Evolutionary conservation across 2,888 invertebrate species (phyloP).

Genomic region (Ectobius pallidus): DNA sequence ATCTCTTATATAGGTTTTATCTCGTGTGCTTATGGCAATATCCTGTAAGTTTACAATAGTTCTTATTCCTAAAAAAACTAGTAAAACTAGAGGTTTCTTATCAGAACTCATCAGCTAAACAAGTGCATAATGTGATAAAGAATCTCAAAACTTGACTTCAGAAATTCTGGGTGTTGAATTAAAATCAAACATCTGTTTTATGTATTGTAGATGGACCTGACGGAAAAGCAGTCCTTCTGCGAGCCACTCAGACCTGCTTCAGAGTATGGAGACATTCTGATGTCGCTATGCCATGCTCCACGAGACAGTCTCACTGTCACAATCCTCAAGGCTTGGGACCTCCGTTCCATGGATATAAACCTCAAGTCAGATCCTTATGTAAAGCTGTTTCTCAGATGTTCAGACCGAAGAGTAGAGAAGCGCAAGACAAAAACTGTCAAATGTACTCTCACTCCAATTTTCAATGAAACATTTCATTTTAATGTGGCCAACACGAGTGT

Average conservation of each 20-base stretch:
- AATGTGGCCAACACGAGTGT: conserved; percentile 98
- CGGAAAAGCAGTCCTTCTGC: conserved; percentile 92
- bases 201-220: conserved; percentile 77
- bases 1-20: no score
- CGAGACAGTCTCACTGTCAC: conserved; percentile 92
- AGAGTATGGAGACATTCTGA: conserved; percentile 88
- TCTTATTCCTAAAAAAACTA: no score
- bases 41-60: no score
- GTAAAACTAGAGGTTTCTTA: no score
- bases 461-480: conserved; percentile 95
- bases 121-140: no score
- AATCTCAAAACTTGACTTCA: no score
- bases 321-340: conserved; percentile 89
- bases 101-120: no score
- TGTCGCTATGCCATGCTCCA: conserved; percentile 94
- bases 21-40: no score
- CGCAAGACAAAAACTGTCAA: conserved; percentile 94
- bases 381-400: conserved; percentile 95
- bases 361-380: conserved; percentile 99
- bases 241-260: conserved; percentile 90
- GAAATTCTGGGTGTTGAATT: no score
- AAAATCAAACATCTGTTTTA: no score
- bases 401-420: conserved; percentile 93
- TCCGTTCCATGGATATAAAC: conserved; percentile 96
- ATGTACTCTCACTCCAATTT: conserved; percentile 92